Conservation (phyloP, 2,888 invertebrate species). For the Melangyna quadrimaculata region DNA sequence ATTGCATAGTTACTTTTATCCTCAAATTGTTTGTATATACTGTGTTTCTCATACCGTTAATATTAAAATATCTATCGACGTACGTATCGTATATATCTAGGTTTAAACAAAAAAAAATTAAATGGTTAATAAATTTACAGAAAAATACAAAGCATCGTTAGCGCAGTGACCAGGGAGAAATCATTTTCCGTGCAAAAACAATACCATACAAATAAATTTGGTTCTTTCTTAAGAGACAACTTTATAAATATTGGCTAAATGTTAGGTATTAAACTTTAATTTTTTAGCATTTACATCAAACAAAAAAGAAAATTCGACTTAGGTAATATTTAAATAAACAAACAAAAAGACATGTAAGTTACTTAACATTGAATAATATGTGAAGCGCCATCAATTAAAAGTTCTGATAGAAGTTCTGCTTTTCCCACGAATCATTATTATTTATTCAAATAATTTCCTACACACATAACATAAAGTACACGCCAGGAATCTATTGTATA, state of each 20-base stretch:
- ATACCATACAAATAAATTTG: too few relatives aligned
- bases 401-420: neutral
- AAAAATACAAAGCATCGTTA: neutral
- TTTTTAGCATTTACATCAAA: neutral
- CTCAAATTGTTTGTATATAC: neutral
- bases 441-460: neutral
- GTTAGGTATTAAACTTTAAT: neutral
- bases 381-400: neutral
- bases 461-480: neutral
- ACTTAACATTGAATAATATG: neutral
- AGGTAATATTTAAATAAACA: neutral
- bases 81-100: too few relatives aligned
- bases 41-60: neutral
- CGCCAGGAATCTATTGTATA: neutral
- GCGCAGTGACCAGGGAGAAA: neutral
- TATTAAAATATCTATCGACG: neutral
- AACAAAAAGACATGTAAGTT: neutral
- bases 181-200: neutral
- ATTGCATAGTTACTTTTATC: conserved; percentile 3
- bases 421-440: neutral
- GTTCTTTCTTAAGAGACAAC: too few relatives aligned
- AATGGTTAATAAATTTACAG: neutral
- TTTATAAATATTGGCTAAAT: neutral
- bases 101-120: too few relatives aligned
- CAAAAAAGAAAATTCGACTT: neutral